Conservation (phyloP, 2,797 vertebrate genomes). For the Anolis apletophallus region DNA sequence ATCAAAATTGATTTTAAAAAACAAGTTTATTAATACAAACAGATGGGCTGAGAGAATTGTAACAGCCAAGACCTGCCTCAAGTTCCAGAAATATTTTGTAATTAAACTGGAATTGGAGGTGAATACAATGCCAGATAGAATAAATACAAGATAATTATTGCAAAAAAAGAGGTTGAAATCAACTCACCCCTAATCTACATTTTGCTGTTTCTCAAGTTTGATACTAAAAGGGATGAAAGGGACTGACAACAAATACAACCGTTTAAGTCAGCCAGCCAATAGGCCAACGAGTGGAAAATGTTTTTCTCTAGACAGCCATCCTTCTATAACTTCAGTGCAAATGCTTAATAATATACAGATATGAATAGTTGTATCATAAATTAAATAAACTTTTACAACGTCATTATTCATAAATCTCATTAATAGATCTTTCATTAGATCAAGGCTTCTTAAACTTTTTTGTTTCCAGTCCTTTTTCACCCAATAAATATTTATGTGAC, state of each 20-base stretch:
- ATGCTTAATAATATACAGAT: background rate
- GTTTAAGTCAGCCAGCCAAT: too few relatives aligned
- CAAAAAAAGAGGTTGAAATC: background rate
- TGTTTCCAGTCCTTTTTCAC: too few relatives aligned
- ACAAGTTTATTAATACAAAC: too few relatives aligned
- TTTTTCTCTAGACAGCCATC: too few relatives aligned
- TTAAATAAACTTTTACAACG: background rate
- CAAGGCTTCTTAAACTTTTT: too few relatives aligned
- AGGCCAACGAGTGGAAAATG: too few relatives aligned
- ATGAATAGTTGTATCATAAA: background rate
- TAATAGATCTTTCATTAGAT: too few relatives aligned
- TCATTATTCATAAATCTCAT: too few relatives aligned
- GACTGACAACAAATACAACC: too few relatives aligned
- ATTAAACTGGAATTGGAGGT: background rate
- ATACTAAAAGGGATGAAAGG: background rate
- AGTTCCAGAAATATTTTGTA: background rate
- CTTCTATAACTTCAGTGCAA: background rate
- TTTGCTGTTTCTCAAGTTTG: too few relatives aligned
- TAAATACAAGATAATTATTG: background rate
- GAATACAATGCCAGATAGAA: background rate
- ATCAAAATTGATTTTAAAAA: background rate
- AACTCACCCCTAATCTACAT: background rate
- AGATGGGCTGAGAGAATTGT: background rate
- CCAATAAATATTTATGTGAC: too few relatives aligned
- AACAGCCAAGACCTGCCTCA: background rate